Evolutionary conservation across 2,888 invertebrate species (phyloP), one percentile per base, ranked within the genome.

Genomic region (Nemotelus nigrinus): DNA sequence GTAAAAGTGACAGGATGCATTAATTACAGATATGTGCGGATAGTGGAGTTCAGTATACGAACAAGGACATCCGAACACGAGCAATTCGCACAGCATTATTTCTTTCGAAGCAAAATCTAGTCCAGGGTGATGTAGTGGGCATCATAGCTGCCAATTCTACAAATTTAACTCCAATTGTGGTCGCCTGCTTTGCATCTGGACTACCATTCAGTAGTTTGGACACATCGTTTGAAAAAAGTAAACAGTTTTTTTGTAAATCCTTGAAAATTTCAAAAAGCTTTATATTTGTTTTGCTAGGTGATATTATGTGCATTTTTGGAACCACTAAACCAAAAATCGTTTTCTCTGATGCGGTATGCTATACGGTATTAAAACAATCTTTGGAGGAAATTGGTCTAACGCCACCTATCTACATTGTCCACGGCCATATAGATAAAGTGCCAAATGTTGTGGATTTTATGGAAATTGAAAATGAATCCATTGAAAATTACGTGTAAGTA

Each of bases 291-390:
- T 25, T 25, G 25, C 10, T 8, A 86, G 83, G 81, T 58, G 85
- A 82, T 39, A 83, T 87, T 4, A 83, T 82, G 77, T 84, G 85
- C 68, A 81, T 85, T 47, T 85, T 85, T 65, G 82, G 82, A 68
- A 83, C 83, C 58, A 85, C 86, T 2, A 83, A 84, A 7, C 87
- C 87, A 0, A 83, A 84, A 25, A 55, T 87, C 3, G 84, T 87
- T 57, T 86, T 87, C 72, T 87, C 86, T 77, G 86, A 86, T 81
- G 84, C 83, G 2, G 78, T 78, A 0, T 79, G 82, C 76, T 86
- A 84, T 72, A 79, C 81, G 1, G 82, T 78, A 4, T 81, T 85
- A 0, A 77, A 79, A 7, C 79, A 80, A 0, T 83, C 83, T 2
- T 81, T 83, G 3, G 50, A 79, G 2, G 82, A 82, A 50, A 47